phyloP scores from a whole-genome alignment of 2,797 vertebrate genomes.

The Falco naumanni region DNA sequence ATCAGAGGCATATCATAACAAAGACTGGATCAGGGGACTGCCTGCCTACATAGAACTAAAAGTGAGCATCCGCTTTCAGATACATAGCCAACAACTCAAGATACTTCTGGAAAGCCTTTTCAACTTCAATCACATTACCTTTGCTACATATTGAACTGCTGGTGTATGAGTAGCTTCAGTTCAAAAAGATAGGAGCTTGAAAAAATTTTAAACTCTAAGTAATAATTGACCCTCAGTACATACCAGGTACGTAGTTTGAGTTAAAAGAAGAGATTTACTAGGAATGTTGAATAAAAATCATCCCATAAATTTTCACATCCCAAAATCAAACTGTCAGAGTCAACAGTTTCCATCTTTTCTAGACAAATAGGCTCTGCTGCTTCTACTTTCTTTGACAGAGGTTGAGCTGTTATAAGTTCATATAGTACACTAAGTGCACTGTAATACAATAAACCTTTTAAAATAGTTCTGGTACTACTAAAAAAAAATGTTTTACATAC shows the following conservation, averaged over 20 bases:
- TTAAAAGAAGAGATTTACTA: not conserved
- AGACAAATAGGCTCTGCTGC: not conserved
- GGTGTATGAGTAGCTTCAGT: not conserved
- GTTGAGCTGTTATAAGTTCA: not conserved
- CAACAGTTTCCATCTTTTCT: not conserved
- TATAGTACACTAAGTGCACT: not conserved
- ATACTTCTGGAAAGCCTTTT: not conserved
- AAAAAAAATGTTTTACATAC: not conserved
- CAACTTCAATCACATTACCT: not conserved
- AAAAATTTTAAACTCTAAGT: not conserved
- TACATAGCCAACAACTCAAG: not conserved
- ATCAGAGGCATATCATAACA: not conserved
- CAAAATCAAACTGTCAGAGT: not conserved
- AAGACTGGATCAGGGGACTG: not conserved
- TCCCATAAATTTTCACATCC: not conserved
- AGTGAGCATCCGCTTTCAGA: not conserved
- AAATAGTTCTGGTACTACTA: not conserved
- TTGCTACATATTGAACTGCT: not conserved
- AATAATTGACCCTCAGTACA: not conserved
- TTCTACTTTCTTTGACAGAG: not conserved
- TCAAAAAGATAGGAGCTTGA: not conserved
- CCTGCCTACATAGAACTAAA: not conserved
- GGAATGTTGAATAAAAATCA: not conserved
- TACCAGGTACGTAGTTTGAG: not conserved
- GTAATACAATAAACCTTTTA: not conserved